Evolutionary conservation across 2,797 vertebrate species (phyloP), one percentile per base, ranked within the genome.

Genomic region (Acanthurus lineatus): DNA sequence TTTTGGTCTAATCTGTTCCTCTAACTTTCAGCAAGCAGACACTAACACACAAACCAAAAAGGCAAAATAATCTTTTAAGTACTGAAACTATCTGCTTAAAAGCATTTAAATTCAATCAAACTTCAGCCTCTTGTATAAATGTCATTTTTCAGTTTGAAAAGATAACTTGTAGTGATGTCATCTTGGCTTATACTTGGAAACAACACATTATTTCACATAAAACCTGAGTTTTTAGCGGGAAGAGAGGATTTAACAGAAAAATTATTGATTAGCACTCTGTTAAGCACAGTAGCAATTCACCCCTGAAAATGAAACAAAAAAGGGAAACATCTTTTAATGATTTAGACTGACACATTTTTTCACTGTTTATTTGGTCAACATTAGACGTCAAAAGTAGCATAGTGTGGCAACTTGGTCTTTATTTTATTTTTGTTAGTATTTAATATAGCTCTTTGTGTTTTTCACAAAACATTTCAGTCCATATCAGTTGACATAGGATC

Each of bases 401-500:
- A 6, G 4, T 58, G 47, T 59, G 11, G 16, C 10, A 9, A 32
- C 12, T 48, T 38, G 28, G 9, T 35, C 14, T 61, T 14, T 54
- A 48, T 54, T 54, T n/a, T 12, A 4, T 53, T 48, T 25, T 47
- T 69, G 49, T 47, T 65, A 64, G 38, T 53, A 71, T 81, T 22
- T 44, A 44, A 42, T 48, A 42, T 11, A 51, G 17, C 1, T 32
- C 10, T 42, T 35, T 40, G 62, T 19, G 47, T n/a, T 51, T 64
- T 28, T 20, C 3, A 49, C 28, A 57, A 63, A 65, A 67, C 17
- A 47, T 75, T 15, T 67, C 19, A 53, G 12, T 61, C 11, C 42
- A 28, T 56, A 54, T 65, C 52, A 59, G 22, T 75, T 67, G 69
- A 57, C 28, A 61, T 45, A 54, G 16, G 56, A 72, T 48, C 38